Evolutionary conservation across 2,888 invertebrate genomes (phyloP).

Genomic region (Eupithecia centaureata): DNA sequence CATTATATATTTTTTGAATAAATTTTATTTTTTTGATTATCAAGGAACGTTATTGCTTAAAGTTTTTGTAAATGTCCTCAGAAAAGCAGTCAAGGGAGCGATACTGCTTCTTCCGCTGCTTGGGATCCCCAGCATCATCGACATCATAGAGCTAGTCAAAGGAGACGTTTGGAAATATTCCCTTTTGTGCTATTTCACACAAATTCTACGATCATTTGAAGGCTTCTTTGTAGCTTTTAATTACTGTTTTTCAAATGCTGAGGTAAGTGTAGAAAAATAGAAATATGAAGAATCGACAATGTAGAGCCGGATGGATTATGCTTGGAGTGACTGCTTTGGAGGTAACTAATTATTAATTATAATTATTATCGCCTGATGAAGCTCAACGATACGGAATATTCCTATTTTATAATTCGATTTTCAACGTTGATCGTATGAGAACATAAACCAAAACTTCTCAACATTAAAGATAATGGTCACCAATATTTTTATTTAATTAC

Average conservation of each 20-base stretch:
- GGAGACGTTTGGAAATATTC: conserved; percentile 88
- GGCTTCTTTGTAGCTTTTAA: conserved; percentile 91
- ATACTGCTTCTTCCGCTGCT: conserved; percentile 90
- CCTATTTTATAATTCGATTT: neutral
- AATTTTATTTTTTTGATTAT: neutral
- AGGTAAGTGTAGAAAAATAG: conserved; percentile 82
- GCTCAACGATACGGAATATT: neutral
- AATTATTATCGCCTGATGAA: neutral
- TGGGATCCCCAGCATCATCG: conserved; percentile 91
- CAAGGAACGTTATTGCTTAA: neutral
- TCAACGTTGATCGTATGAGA: neutral
- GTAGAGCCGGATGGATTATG: neutral
- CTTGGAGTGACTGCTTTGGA: neutral
- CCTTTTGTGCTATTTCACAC: conserved; percentile 90
- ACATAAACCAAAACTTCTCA: neutral
- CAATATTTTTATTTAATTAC: too few species aligned
- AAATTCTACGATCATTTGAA: conserved; percentile 93
- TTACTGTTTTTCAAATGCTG: conserved; percentile 93
- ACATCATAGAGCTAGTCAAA: conserved; percentile 88
- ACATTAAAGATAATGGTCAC: neutral
- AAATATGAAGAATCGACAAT: neutral
- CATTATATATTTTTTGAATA: too few species aligned
- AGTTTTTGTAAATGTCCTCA: conserved; percentile 51
- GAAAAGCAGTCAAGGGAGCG: conserved; percentile 92
- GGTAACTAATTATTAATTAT: neutral